Evolutionary conservation across 2,113 vertebrate species (phyloP).

Genomic region (Apaloderma vittatum): DNA sequence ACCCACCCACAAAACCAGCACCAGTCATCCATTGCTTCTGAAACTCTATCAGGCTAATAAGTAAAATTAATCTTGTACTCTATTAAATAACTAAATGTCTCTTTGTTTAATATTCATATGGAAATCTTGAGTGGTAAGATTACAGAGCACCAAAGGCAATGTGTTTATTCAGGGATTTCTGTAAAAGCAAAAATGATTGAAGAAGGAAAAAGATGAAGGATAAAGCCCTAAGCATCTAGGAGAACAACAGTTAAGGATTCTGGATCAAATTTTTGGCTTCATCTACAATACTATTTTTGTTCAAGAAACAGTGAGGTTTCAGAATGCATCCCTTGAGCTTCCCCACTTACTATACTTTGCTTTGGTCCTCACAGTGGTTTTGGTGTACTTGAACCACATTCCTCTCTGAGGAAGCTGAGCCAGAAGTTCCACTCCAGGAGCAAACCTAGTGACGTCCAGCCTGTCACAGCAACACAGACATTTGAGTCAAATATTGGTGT

Average conservation of each 20-base stretch:
- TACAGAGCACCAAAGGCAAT: not conserved
- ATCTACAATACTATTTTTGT: not conserved
- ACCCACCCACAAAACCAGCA: rapidly evolving
- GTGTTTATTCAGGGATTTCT: not conserved
- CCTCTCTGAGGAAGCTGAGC: not conserved
- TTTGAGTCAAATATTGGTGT: not conserved
- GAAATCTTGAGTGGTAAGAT: not conserved
- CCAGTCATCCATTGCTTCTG: not conserved
- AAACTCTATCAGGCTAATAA: not conserved
- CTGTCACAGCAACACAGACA: not conserved
- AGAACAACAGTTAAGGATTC: not conserved
- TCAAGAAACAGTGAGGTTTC: not conserved
- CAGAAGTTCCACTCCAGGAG: not conserved
- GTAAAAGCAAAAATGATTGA: not conserved
- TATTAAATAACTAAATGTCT: not conserved
- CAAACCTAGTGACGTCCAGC: not conserved
- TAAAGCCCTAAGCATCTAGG: not conserved
- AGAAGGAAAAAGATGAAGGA: not conserved
- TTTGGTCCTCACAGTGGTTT: not conserved
- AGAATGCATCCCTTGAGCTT: not conserved
- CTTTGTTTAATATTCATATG: not conserved
- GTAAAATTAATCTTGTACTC: not conserved
- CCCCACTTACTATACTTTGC: not conserved
- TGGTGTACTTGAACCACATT: not conserved
- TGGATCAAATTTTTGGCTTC: not conserved